A percentile compares a stretch with the other conserved stretches of the same genome.
phyloP scores from a whole-genome alignment of 2,888 invertebrate species.

The Plutella xylostella region DNA sequence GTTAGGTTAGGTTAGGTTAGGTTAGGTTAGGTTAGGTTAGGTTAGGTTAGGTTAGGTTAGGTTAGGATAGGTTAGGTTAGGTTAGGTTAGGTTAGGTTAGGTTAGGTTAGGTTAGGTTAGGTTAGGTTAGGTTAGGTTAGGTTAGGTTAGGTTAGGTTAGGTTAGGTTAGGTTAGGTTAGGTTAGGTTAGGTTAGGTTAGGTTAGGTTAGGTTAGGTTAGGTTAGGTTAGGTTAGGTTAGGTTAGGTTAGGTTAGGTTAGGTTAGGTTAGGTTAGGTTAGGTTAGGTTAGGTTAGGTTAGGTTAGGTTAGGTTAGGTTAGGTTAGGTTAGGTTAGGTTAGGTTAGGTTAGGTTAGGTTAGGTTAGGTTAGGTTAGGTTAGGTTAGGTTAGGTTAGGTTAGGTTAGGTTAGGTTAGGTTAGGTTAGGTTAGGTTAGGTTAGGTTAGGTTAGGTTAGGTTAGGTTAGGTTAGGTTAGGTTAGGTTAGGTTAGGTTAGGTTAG shows the following conservation, averaged over 20 bases:
- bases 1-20: slow-evolving; percentile 17
- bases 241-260: slow-evolving; percentile 13
- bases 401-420: slow-evolving; percentile 21
- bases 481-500: slow-evolving; percentile 16
- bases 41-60: slow-evolving; percentile 19
- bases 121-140: slow-evolving; percentile 17
- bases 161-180: slow-evolving; percentile 16
- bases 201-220: slow-evolving; percentile 17
- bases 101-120: slow-evolving; percentile 18
- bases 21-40: slow-evolving; percentile 19
- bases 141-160: slow-evolving; percentile 13
- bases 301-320: slow-evolving; percentile 15
- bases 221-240: slow-evolving; percentile 17
- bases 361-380: slow-evolving; percentile 14
- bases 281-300: slow-evolving; percentile 22
- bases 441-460: slow-evolving; percentile 17
- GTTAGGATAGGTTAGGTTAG: slow-evolving; percentile 17
- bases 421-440: slow-evolving; percentile 18
- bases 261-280: slow-evolving; percentile 20
- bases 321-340: slow-evolving; percentile 13
- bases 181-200: slow-evolving; percentile 17
- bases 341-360: slow-evolving; percentile 12
- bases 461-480: slow-evolving; percentile 19
- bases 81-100: slow-evolving; percentile 21
- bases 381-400: slow-evolving; percentile 23